Percentiles rank a stretch among this genome's conserved stretches.
Conservation (phyloP, 1,140 invertebrate genomes). For the Gonioctena quinquepunctata region DNA sequence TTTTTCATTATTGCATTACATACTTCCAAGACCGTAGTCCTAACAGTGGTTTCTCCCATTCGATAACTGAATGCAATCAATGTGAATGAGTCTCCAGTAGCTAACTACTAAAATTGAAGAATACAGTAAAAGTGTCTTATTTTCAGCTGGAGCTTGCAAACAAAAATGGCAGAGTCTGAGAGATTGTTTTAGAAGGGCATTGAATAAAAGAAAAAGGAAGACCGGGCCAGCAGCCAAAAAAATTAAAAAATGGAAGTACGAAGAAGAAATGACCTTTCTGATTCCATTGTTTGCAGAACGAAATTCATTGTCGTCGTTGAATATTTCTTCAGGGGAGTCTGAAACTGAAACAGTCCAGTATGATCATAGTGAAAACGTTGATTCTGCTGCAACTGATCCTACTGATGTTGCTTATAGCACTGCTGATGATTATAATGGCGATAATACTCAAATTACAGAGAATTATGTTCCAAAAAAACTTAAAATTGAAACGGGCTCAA, state of each 20-base stretch:
- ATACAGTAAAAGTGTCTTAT: neutral
- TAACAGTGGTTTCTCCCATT: slow-evolving; percentile 18
- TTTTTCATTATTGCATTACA: slow-evolving; percentile 24
- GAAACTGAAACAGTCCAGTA: neutral
- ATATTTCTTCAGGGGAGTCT: neutral
- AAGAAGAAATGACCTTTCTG: slow-evolving; percentile 23
- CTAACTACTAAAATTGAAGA: slow-evolving; percentile 13
- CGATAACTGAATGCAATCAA: slow-evolving; percentile 15
- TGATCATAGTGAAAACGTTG: too few species aligned
- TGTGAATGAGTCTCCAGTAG: slow-evolving; percentile 26
- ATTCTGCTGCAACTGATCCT: neutral
- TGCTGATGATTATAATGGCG: neutral
- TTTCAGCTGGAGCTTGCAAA: slow-evolving; percentile 22
- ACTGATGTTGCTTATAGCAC: neutral
- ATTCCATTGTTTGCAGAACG: neutral
- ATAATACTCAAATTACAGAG: neutral
- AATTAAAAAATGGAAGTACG: slow-evolving; percentile 26
- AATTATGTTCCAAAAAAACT: neutral
- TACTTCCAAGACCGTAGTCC: slow-evolving; percentile 14
- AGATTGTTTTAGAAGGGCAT: slow-evolving; percentile 17
- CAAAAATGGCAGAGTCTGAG: slow-evolving; percentile 21
- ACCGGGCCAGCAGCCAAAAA: slow-evolving; percentile 18
- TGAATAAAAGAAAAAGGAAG: slow-evolving; percentile 24
- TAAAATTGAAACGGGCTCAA: neutral
- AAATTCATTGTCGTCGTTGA: neutral